Evolutionary conservation across 2,113 vertebrate species (phyloP).

Genomic region (Hoplias malabaricus): DNA sequence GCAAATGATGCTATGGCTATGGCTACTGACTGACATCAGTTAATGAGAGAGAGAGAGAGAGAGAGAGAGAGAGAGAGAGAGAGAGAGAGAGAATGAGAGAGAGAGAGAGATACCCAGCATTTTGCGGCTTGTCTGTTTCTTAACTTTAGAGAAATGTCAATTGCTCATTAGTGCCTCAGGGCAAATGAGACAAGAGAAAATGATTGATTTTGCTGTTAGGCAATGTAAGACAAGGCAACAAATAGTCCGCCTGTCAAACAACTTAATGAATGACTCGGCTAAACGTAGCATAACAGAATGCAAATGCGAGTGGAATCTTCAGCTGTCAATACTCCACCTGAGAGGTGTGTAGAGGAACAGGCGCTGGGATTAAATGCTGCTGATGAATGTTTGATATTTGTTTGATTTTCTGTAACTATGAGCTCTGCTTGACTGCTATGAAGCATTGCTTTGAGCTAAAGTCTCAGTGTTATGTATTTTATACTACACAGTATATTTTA

Average conservation of each 20-base stretch:
- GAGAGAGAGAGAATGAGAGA: slow-evolving; percentile 42
- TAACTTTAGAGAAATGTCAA: slow-evolving; percentile 59
- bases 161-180: slow-evolving; percentile 57
- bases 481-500: too few relatives aligned
- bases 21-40: slow-evolving; percentile 69
- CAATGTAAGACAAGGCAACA: slow-evolving; percentile 55
- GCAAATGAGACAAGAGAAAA: slow-evolving; percentile 50
- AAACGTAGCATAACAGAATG: slow-evolving; percentile 42
- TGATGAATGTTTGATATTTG: not conserved
- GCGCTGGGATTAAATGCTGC: not conserved
- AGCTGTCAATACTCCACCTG: slow-evolving; percentile 22
- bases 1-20: slow-evolving; percentile 70
- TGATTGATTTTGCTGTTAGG: slow-evolving; percentile 56
- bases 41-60: slow-evolving; percentile 13
- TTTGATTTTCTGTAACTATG: not conserved
- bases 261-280: slow-evolving; percentile 42
- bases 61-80: slow-evolving; percentile 11
- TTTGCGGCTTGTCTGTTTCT: slow-evolving; percentile 44
- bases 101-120: slow-evolving; percentile 2
- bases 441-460: not conserved
- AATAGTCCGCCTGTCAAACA: slow-evolving; percentile 49
- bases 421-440: not conserved
- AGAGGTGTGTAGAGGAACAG: not conserved
- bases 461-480: not conserved
- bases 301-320: slow-evolving; percentile 25